phyloP scores from a whole-genome alignment of 1,140 invertebrate genomes.

The Babylonia areolata region DNA sequence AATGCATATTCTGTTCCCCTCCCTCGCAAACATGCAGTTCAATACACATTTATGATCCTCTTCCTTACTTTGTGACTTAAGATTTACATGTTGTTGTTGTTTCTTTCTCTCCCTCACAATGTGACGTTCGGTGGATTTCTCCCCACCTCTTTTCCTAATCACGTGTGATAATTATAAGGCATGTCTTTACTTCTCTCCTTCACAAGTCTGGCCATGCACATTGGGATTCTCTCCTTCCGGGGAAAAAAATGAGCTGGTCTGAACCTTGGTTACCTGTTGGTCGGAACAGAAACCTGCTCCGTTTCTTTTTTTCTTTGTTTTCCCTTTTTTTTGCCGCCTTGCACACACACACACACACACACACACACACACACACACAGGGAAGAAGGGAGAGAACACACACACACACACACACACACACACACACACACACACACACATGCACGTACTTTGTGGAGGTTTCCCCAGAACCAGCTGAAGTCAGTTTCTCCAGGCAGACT shows the following conservation, averaged over 20 bases:
- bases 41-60: too few relatives aligned
- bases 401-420: slow-evolving; percentile 11
- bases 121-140: too few relatives aligned
- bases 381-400: background rate
- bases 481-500: slow-evolving; percentile 35
- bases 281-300: too few relatives aligned
- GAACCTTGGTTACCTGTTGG: background rate
- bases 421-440: slow-evolving; percentile 5
- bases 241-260: background rate
- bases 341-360: background rate
- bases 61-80: too few relatives aligned
- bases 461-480: slow-evolving; percentile 44
- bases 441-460: slow-evolving; percentile 33
- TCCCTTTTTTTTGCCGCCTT: too few relatives aligned
- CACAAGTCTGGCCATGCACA: background rate
- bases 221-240: background rate
- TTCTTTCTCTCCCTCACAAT: too few relatives aligned
- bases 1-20: too few relatives aligned
- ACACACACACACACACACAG: background rate
- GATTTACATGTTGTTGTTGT: too few relatives aligned
- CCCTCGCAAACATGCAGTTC: too few relatives aligned
- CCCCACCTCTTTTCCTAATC: too few relatives aligned
- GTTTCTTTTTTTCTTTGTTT: too few relatives aligned
- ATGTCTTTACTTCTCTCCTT: background rate
- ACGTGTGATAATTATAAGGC: too few relatives aligned